Evolutionary conservation across 37 sponge, comb jelly and placozoan species (phyloP), one percentile per base, ranked within the genome.

Genomic region (Aphrocallistes beatrix): DNA sequence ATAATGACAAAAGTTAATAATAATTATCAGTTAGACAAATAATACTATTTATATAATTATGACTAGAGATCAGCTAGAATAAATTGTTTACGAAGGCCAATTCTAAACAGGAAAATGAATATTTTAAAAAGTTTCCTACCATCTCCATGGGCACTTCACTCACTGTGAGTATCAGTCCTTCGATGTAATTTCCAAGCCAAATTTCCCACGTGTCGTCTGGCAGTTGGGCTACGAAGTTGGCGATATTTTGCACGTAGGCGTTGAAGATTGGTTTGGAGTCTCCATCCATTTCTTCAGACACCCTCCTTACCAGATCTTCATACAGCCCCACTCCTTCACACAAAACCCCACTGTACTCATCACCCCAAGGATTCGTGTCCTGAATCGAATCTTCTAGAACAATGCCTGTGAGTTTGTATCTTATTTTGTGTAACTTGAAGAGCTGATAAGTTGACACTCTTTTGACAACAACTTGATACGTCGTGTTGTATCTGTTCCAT

Each of bases 101-200:
- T 42, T 42, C 45, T 13, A 42, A 13, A 42, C 45, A 42, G 13
- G 45, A 42, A 42, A 42, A 42, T 42, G 45, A 42, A 42, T 42
- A 13, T 42, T 42, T 42, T 13, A 42, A 42, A 13, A 42, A 42
- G 45, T 42, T 42, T 13, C 45, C 45, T 42, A 42, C 45, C 45
- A 42, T 42, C 45, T 42, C 13, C 6, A 13, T 6, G 13, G 45
- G 45, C 10, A 88, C 38, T 81, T 88, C 93, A 1, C 84, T 21
- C 25, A 50, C 37, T 1, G 34, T 87, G 36, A 82, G 75, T 21
- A 51, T 3, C 36, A 92, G 36, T 47, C 90, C 90, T 47, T 92
- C 93, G 16, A 90, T 37, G 82, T 88, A 92, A 86, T 92, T 92
- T 0, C 85, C 90, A 28, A 90, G 51, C 39, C 87, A 88, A n/a